phyloP scores from a whole-genome alignment of 1,140 invertebrate genomes.

The Tetragnatha versicolor region DNA sequence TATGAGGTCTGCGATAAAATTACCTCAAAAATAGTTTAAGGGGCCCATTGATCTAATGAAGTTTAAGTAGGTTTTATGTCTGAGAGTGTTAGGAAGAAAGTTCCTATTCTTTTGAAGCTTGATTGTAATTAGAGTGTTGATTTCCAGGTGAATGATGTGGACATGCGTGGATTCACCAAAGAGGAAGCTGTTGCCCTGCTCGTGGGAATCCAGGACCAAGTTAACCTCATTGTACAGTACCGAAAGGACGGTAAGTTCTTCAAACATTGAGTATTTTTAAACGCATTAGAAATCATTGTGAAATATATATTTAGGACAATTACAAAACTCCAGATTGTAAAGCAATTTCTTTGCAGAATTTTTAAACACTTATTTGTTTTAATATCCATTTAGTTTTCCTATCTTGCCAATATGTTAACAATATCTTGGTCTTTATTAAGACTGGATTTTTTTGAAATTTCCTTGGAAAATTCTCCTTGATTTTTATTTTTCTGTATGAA shows the following conservation, averaged over 20 bases:
- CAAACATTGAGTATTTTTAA: neutral
- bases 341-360: neutral
- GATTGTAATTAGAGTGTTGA: neutral
- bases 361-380: too few relatives aligned
- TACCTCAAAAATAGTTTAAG: too few relatives aligned
- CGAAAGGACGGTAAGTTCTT: constrained; percentile 73
- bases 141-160: constrained; percentile 80
- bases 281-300: too few relatives aligned
- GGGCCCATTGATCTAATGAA: too few relatives aligned
- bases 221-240: constrained; percentile 92
- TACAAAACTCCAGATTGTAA: too few relatives aligned
- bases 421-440: neutral
- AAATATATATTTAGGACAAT: too few relatives aligned
- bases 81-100: neutral
- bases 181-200: constrained; percentile 97
- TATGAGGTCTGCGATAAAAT: too few relatives aligned
- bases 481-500: too few relatives aligned
- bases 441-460: neutral
- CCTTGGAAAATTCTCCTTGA: too few relatives aligned
- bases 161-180: constrained; percentile 93
- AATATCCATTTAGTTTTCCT: neutral
- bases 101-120: too few relatives aligned
- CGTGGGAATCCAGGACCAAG: constrained; percentile 90
- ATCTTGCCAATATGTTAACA: neutral
- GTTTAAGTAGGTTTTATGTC: neutral